Evolutionary conservation across 2,888 invertebrate species (phyloP), one percentile per base, ranked within the genome.

Genomic region (Gonocerus acuteangulatus): DNA sequence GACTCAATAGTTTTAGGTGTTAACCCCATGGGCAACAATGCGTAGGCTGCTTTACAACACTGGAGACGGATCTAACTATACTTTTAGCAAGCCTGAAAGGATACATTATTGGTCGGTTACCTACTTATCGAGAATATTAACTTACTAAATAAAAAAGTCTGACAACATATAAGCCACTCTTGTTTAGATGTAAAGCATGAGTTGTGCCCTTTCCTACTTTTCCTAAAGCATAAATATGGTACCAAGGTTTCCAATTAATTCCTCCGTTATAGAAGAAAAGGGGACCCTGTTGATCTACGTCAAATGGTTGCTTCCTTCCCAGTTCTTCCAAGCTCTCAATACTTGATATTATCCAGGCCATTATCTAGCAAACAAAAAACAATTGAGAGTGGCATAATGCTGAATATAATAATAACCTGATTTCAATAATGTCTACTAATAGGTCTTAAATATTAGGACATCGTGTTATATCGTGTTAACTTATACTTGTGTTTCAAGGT

Each of bases 81-180:
- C n/a, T n/a, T n/a, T n/a, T n/a, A n/a, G n/a, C n/a, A n/a, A n/a
- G n/a, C n/a, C n/a, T n/a, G n/a, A n/a, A n/a, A n/a, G n/a, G n/a
- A n/a, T n/a, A n/a, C n/a, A n/a, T n/a, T n/a, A n/a, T n/a, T n/a
- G n/a, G n/a, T n/a, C n/a, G n/a, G n/a, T n/a, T n/a, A n/a, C n/a
- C n/a, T n/a, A n/a, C n/a, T n/a, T n/a, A n/a, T n/a, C n/a, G n/a
- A n/a, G n/a, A n/a, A n/a, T n/a, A n/a, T n/a, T n/a, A n/a, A 1
- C 36, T 68, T 7, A 78, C 79, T 72, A 78, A 65, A 71, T 74
- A 76, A 66, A 73, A 76, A 2, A 79, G 67, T 1, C 79, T 72
- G 2, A 78, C 72, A 1, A 75, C 64, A 65, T 79, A 79, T 69
- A 77, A 77, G 21, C 79, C 78, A 48, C 11, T 54, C 27, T 18